Evolutionary conservation across 2,113 vertebrate species (phyloP).

Genomic region (Corythornis cristatus): DNA sequence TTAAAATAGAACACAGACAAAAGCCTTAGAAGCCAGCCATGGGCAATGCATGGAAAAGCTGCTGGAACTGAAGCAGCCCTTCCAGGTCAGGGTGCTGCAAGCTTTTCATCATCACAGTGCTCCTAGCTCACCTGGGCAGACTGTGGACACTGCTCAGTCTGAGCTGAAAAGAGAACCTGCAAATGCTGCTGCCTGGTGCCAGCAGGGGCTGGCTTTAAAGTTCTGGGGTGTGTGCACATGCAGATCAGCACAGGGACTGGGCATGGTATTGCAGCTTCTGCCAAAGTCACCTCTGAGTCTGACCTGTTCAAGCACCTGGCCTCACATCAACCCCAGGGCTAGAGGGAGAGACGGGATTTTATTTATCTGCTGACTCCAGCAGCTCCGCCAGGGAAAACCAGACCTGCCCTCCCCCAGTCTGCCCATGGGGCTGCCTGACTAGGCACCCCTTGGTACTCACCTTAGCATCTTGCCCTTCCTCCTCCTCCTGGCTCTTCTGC

Average conservation of each 20-base stretch:
- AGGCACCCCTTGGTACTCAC: background rate
- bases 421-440: background rate
- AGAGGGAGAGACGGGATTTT: background rate
- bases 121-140: background rate
- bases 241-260: accelerated
- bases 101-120: background rate
- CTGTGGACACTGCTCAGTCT: accelerated
- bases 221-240: accelerated
- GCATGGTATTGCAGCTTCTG: accelerated
- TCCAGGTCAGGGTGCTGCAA: accelerated
- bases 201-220: background rate
- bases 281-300: background rate
- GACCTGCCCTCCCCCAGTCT: accelerated
- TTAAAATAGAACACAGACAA: background rate
- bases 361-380: background rate
- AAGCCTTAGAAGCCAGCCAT: accelerated
- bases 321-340: accelerated
- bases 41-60: background rate
- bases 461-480: background rate
- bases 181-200: accelerated
- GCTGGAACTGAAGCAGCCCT: background rate
- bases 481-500: background rate
- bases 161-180: background rate
- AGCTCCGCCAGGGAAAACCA: background rate
- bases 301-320: accelerated